phyloP scores from a whole-genome alignment of 2,797 vertebrate genomes.

The Tangara arthus region DNA sequence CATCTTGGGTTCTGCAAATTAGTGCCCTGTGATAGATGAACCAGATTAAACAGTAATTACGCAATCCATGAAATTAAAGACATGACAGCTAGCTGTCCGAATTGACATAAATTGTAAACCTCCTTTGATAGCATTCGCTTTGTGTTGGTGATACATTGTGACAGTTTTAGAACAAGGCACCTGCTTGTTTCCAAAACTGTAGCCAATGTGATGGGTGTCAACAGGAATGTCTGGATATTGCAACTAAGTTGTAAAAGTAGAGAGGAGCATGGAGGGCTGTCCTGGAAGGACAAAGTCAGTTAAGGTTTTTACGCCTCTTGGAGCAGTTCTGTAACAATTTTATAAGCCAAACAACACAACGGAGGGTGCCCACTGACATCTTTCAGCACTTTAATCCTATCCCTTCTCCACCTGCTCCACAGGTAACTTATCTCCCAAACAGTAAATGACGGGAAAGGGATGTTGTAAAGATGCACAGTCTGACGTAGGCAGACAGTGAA shows the following conservation, averaged over 20 bases:
- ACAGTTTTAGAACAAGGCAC: background rate
- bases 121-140: rapidly evolving
- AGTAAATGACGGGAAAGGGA: background rate
- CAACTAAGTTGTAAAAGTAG: background rate
- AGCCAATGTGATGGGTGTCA: background rate
- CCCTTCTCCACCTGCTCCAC: background rate
- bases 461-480: background rate
- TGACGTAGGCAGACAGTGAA: background rate
- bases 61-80: background rate
- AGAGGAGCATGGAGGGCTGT: rapidly evolving
- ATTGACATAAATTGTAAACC: background rate
- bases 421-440: background rate
- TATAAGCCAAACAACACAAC: background rate
- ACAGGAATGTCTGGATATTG: background rate
- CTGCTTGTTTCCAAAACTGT: background rate
- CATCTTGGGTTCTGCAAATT: background rate
- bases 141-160: background rate
- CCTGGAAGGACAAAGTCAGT: rapidly evolving
- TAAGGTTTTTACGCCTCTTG: background rate
- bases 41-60: background rate
- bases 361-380: background rate
- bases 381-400: background rate
- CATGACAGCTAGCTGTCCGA: rapidly evolving
- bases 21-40: background rate
- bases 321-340: background rate